Evolutionary conservation across 2,113 vertebrate genomes (phyloP).

Genomic region (Lipotes vexillifer): DNA sequence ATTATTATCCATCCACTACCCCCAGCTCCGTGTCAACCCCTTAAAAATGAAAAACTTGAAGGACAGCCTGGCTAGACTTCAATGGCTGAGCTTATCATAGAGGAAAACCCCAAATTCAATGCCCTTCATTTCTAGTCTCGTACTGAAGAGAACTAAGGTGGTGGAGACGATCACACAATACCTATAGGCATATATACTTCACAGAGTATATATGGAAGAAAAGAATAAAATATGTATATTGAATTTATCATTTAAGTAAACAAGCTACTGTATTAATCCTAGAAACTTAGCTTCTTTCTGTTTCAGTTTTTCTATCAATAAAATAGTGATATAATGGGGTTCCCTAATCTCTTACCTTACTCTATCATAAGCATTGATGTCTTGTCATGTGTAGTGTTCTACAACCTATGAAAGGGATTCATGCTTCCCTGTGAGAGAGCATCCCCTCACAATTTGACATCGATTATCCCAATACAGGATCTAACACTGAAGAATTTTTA

Average conservation of each 20-base stretch:
- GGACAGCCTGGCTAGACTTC: background rate
- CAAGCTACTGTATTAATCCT: background rate
- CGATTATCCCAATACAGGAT: background rate
- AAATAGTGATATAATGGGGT: background rate
- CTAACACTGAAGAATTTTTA: background rate
- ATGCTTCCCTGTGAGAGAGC: background rate
- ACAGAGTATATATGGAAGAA: background rate
- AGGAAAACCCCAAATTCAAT: background rate
- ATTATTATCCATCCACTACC: conserved; percentile 11
- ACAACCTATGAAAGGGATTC: background rate
- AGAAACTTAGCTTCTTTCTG: background rate
- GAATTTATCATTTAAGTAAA: background rate
- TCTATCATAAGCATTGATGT: background rate
- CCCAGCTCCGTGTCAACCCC: background rate
- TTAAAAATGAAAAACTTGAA: conserved; percentile 30
- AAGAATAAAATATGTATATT: background rate
- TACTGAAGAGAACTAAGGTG: background rate
- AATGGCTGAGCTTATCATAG: background rate
- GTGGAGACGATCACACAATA: background rate
- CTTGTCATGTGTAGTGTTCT: background rate
- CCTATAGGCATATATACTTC: background rate
- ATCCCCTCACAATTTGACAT: background rate
- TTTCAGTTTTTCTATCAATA: background rate
- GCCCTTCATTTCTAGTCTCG: background rate
- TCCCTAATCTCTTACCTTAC: background rate